Percentiles rank a stretch among this genome's conserved stretches.
Evolutionary conservation across 2,888 invertebrate genomes (phyloP).

Genomic region (Andricus curvator): DNA sequence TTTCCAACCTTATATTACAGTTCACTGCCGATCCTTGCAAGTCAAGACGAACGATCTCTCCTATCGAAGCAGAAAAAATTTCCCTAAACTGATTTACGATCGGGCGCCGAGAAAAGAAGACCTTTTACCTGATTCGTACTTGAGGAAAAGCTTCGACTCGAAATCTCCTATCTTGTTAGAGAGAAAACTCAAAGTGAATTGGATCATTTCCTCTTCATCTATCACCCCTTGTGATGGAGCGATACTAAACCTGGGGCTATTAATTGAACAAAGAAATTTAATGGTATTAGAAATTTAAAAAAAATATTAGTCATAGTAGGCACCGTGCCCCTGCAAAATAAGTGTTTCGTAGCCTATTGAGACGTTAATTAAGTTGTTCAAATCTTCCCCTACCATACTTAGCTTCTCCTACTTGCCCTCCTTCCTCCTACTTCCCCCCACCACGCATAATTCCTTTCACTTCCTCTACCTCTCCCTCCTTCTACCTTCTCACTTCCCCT

Average conservation of each 20-base stretch:
- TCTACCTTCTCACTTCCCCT: too few species aligned
- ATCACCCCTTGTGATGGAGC: slow-evolving; percentile 80
- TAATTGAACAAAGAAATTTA: neutral
- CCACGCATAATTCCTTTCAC: too few species aligned
- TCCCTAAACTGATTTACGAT: slow-evolving; percentile 26
- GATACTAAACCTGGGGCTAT: slow-evolving; percentile 79
- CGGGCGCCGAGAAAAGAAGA: neutral
- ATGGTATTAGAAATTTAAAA: too few species aligned
- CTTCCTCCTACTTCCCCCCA: too few species aligned
- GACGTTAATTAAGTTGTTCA: too few species aligned
- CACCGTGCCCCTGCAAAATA: too few species aligned
- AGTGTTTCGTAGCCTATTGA: too few species aligned
- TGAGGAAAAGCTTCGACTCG: slow-evolving; percentile 73
- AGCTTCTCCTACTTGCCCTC: too few species aligned
- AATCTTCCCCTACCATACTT: too few species aligned
- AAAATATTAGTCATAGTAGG: neutral
- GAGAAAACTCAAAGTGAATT: slow-evolving; percentile 80
- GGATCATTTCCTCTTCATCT: slow-evolving; percentile 78
- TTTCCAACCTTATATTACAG: slow-evolving; percentile 80
- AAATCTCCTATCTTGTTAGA: slow-evolving; percentile 79
- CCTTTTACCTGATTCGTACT: slow-evolving; percentile 75
- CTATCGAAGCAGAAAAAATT: slow-evolving; percentile 62
- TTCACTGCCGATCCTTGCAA: slow-evolving; percentile 79
- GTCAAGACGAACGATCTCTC: slow-evolving; percentile 79
- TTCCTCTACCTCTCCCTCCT: too few species aligned